Evolutionary conservation across 2,888 invertebrate genomes (phyloP), one percentile per base, ranked within the genome.

Genomic region (Pachydiplax longipennis): DNA sequence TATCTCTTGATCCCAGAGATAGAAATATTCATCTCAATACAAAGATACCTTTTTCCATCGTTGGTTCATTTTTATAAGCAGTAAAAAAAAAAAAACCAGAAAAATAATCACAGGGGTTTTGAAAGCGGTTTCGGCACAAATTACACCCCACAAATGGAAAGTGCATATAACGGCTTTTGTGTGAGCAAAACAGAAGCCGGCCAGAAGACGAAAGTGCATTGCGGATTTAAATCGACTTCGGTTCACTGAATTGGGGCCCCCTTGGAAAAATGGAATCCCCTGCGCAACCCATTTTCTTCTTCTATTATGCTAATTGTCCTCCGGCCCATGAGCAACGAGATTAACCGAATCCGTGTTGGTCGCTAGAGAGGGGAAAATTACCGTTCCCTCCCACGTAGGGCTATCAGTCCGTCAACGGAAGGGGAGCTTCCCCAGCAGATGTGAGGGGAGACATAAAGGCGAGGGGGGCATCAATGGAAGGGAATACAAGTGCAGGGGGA

Each of bases 341-440:
- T 87, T 87, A 87, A 87, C 61, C 87, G 58, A 87, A 87, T 61
- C 87, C 87, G 61, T 61, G 87, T 87, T 87, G 87, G 58, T 61
- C 61, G 65, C 73, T 31, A 25, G 73, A 31, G 73, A 10, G 31
- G 25, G 73, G 73, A 73, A 73, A 73, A 73, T 73, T 73, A 12
- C 31, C 65, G 22, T 10, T n/a, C 8, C 6, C 25, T 31, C 73
- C 31, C 73, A 25, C 73, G 25, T 73, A 25, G n/a, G 65, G 65
- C 22, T 65, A 65, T 65, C 65, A 65, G 22, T 65, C 65, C 10
- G 65, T 22, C 65, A n/a, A 65, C 73, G 22, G 73, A 31, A 31
- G 25, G 73, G 31, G 73, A 31, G 12, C 22, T n/a, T 73, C 6
- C 25, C 25, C 25, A 22, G 13, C 25, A 31, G 25, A 31, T 73